Percentiles rank a stretch among this genome's conserved stretches.
Conservation (phyloP, 2,797 vertebrate species). For the Meriones psammophilus region DNA sequence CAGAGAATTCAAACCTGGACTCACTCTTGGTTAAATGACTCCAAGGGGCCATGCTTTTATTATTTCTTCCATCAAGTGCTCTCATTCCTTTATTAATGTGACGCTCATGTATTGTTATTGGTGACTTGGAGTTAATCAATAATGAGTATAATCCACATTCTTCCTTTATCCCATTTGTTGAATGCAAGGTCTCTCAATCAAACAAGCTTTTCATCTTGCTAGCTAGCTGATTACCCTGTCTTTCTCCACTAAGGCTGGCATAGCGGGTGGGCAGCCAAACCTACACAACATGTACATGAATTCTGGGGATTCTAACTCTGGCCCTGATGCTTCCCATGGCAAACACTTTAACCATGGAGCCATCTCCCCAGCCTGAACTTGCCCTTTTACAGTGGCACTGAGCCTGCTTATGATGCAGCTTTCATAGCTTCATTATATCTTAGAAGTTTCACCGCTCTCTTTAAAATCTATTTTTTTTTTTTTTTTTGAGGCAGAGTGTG, state of each 20-base stretch:
- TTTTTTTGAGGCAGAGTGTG: background rate
- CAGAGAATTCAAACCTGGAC: background rate
- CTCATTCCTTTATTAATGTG: background rate
- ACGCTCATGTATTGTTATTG: background rate
- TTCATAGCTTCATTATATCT: background rate
- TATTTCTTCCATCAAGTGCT: background rate
- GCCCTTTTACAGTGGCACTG: background rate
- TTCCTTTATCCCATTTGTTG: background rate
- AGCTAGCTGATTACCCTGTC: background rate
- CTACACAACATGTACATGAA: background rate
- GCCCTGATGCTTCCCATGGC: background rate
- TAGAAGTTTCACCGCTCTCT: background rate
- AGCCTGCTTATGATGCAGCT: background rate
- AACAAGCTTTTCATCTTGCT: background rate
- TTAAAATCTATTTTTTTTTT: background rate
- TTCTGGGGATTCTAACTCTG: background rate
- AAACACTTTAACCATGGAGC: background rate
- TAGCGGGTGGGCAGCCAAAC: background rate
- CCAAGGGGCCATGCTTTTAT: background rate
- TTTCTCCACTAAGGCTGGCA: background rate
- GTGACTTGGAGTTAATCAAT: background rate
- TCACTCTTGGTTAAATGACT: background rate
- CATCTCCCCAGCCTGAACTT: background rate
- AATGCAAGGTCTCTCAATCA: background rate
- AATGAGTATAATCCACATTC: background rate